Evolutionary conservation across 2,113 vertebrate genomes (phyloP), one percentile per base, ranked within the genome.

Genomic region (Balaeniceps rex): DNA sequence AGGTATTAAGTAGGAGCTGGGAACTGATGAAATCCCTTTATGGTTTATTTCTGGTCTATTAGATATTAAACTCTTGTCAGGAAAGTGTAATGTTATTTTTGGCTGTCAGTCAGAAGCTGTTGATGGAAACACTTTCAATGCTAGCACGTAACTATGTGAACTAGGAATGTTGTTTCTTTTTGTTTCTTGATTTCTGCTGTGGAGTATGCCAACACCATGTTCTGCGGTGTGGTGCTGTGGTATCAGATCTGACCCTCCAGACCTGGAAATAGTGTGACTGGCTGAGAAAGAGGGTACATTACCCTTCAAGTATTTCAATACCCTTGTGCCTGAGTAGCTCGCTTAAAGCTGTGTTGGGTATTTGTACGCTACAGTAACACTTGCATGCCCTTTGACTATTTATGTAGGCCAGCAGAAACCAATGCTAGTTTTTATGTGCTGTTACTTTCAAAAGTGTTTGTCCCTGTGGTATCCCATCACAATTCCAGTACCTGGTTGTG

Each of bases 41-140:
- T 76, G 21, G 40, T 76, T 93, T 80, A 40, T 74, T 94, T 93
- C 92, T 0, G 42, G 8, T 76, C 70, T 93, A 16, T 77, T 91
- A 69, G 63, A 34, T 77, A 31, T 49, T 38, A 83, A 40, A 38
- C 29, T 95, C 86, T 47, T 49, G 51, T 58, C 66, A 83, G 40
- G 58, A 28, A 90, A 83, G n/a, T 14, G 46, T 83, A 18, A 66
- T 93, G 88, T 77, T 93, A 6, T 66, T 93, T 95, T 97, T 96
- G 96, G 90, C 90, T 63, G 79, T 23, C 34, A 21, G 65, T 87
- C 76, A 93, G 87, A 83, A 83, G 71, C 55, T 90, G 75, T 90
- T 90, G 85, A 88, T 95, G 88, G 46, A 90, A 91, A 85, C 34
- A 26, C 31, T 94, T 79, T 77, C 52, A 91, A 9, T 24, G 29